Evolutionary conservation across 2,113 vertebrate genomes (phyloP).

Genomic region (Caranx ignobilis): DNA sequence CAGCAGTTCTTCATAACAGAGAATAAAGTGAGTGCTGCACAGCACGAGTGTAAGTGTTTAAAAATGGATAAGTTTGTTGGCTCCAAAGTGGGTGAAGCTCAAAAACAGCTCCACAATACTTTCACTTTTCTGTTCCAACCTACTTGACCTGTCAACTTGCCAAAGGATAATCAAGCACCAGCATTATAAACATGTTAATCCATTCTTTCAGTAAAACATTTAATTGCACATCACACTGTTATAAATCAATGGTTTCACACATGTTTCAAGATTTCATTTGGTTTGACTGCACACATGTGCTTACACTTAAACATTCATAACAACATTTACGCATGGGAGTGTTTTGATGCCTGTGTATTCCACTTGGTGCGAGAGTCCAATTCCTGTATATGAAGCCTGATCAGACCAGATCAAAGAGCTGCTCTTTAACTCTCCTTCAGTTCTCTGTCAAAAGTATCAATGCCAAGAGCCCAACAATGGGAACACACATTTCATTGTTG

Average conservation of each 20-base stretch:
- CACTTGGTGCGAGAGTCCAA: constrained; percentile 12
- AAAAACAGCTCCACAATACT: constrained; percentile 31
- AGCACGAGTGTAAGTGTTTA: constrained; percentile 28
- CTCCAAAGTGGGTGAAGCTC: constrained; percentile 14
- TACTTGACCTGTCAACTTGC: constrained; percentile 19
- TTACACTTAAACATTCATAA: constrained; percentile 18
- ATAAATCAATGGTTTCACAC: background rate
- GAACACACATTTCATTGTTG: constrained; percentile 71
- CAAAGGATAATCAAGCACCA: constrained; percentile 39
- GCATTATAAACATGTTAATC: constrained; percentile 17
- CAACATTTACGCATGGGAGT: constrained; percentile 8
- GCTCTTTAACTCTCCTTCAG: constrained; percentile 65
- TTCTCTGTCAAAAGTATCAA: constrained; percentile 69
- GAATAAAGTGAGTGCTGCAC: constrained; percentile 29
- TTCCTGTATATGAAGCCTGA: constrained; percentile 12
- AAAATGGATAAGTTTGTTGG: constrained; percentile 35
- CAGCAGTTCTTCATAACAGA: constrained; percentile 33
- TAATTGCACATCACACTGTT: background rate
- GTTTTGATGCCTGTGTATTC: background rate
- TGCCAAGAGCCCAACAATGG: constrained; percentile 65
- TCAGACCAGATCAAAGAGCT: constrained; percentile 58
- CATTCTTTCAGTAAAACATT: constrained; percentile 20
- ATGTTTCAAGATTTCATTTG: background rate
- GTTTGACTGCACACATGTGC: background rate
- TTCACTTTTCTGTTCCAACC: constrained; percentile 45